Evolutionary conservation across 2,888 invertebrate genomes (phyloP).

Genomic region (Dolichomitus sp.): DNA sequence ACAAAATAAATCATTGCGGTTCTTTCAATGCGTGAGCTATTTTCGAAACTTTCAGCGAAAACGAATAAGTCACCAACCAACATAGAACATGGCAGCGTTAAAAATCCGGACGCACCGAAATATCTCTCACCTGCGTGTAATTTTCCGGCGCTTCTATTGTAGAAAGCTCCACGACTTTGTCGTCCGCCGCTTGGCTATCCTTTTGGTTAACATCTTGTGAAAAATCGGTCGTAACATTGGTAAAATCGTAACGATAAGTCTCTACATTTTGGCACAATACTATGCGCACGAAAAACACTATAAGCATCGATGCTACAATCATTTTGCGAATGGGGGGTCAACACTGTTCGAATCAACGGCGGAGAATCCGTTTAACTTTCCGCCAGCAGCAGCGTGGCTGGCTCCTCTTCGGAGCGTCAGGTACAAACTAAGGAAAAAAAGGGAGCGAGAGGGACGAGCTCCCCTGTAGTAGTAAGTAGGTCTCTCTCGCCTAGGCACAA

Average conservation of each 20-base stretch:
- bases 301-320: background rate
- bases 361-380: background rate
- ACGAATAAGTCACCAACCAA: too few species aligned
- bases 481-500: background rate
- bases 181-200: background rate
- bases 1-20: too few species aligned
- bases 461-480: too few species aligned
- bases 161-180: background rate
- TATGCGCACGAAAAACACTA: background rate
- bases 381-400: background rate
- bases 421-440: background rate
- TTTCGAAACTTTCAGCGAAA: too few species aligned
- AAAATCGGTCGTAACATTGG: background rate
- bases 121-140: slow-evolving; percentile 17
- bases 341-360: background rate
- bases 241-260: background rate
- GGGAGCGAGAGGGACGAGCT: background rate
- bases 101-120: too few species aligned
- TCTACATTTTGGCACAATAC: background rate
- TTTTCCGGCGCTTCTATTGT: background rate
- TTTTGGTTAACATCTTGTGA: background rate
- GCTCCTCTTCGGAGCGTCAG: background rate
- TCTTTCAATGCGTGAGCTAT: too few species aligned
- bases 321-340: background rate
- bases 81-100: too few species aligned